Evolutionary conservation across 1,140 invertebrate species (phyloP).

Genomic region (Drosophila nannoptera): DNA sequence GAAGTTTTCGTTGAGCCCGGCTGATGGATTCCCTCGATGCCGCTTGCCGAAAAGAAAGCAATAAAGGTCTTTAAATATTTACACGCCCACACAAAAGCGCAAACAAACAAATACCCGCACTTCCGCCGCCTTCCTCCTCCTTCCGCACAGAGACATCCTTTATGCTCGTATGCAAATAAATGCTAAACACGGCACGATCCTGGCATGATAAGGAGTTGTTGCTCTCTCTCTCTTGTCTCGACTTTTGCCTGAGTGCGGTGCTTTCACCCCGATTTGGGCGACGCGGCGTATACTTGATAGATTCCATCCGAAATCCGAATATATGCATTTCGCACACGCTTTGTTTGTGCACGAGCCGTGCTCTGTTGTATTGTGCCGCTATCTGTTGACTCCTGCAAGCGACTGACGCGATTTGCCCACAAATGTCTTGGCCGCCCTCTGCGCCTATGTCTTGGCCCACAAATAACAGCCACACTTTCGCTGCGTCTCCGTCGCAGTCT

Average conservation of each 20-base stretch:
- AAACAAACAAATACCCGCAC: constrained; percentile 50
- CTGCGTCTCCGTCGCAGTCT: constrained; percentile 14
- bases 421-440: constrained; percentile 24
- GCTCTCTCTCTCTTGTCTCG: constrained; percentile 15
- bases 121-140: background rate
- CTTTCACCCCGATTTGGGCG: constrained; percentile 49
- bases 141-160: constrained; percentile 32
- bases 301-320: constrained; percentile 56
- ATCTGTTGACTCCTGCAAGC: constrained; percentile 55
- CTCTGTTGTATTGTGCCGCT: background rate
- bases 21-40: background rate
- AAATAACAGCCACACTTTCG: constrained; percentile 57
- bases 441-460: constrained; percentile 46
- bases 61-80: constrained; percentile 73
- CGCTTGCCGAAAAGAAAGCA: constrained; percentile 58
- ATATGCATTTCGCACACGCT: constrained; percentile 48
- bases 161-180: constrained; percentile 66
- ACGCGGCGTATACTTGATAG: constrained; percentile 67
- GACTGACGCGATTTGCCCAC: constrained; percentile 57
- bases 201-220: background rate
- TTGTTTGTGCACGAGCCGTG: constrained; percentile 28
- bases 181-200: constrained; percentile 52
- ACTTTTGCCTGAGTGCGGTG: constrained; percentile 35
- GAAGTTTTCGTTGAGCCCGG: constrained; percentile 9
- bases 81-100: constrained; percentile 63